Conservation (phyloP, 2,888 invertebrate genomes). For the Drosophila incognita region DNA sequence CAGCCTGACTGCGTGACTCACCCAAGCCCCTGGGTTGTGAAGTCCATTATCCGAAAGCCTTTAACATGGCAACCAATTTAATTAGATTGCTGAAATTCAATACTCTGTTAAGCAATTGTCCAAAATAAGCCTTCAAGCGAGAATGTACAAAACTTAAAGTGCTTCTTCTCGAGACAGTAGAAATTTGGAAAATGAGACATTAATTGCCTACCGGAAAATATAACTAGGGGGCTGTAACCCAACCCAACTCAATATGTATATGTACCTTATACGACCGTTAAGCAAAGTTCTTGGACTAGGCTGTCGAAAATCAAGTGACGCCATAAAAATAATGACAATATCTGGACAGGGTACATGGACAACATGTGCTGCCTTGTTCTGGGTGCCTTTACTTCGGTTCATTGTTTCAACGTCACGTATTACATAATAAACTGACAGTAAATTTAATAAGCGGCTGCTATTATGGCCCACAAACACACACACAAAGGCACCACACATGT, state of each 20-base stretch:
- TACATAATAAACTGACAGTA: slow-evolving; percentile 77
- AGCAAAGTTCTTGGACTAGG: slow-evolving; percentile 11
- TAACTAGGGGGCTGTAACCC: background rate
- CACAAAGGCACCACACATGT: slow-evolving; percentile 11
- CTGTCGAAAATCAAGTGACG: slow-evolving; percentile 53
- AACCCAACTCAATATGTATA: background rate
- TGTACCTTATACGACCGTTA: slow-evolving; percentile 23
- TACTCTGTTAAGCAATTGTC: slow-evolving; percentile 40
- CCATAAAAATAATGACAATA: slow-evolving; percentile 61
- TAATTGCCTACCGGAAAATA: slow-evolving; percentile 44
- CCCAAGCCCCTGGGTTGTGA: slow-evolving; percentile 7
- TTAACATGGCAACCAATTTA: slow-evolving; percentile 67
- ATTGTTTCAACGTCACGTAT: slow-evolving; percentile 72
- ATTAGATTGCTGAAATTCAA: slow-evolving; percentile 70
- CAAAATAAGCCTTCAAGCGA: background rate
- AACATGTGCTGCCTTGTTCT: slow-evolving; percentile 50
- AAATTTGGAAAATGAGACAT: slow-evolving; percentile 49
- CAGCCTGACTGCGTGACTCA: slow-evolving; percentile 17
- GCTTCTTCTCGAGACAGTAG: slow-evolving; percentile 4
- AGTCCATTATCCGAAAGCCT: slow-evolving; percentile 7
- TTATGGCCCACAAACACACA: slow-evolving; percentile 27
- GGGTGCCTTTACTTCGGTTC: slow-evolving; percentile 27
- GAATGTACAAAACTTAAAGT: slow-evolving; percentile 11
- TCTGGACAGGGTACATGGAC: slow-evolving; percentile 42
- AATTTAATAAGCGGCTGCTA: slow-evolving; percentile 70